Base-by-base conservation (phyloP, 2,113 vertebrate species). In the Maccullochella peelii region DNA sequence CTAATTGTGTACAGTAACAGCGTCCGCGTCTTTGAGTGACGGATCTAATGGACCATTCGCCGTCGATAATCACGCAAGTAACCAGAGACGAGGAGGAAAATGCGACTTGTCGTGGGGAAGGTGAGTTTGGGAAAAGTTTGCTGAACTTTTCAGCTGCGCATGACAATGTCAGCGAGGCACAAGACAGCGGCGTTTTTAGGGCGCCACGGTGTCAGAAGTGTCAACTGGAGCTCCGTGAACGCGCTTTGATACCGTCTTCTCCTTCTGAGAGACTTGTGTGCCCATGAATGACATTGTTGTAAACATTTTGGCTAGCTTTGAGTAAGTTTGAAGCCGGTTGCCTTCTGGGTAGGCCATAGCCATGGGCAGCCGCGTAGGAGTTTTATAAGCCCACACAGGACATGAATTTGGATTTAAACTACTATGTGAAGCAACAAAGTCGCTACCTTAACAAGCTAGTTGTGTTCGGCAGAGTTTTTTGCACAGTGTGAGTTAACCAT, bases 11-110 rank as follows among this genome's bases (percentile, higher is more conserved):
- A n/a, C 58, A 38, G 44, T 16, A 38, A 65, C 52, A 77, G 44
- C 75, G 80, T 80, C 72, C 70, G n/a, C 67, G 88, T 59, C 49
- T 72, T 83, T 68, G 88, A 84, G 71, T 80, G 83, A 67, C 80
- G 52, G 87, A 90, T 65, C 85, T 88, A 77, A 95, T 95, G 95
- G 95, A 94, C 85, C 88, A 87, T 15, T 86, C 90, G 88, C 87
- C 93, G 90, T 91, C 94, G 74, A 87, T 95, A 74, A 95, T 95
- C 92, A 95, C 94, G 47, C 95, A 95, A 88, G 94, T 94, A 68
- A 90, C 82, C 67, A 89, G 91, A 85, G 92, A 95, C 84, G 94
- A 95, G 77, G 95, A 94, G 80, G 90, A 92, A 72, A 94, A 86
- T 66, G 82, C 89, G 61, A 74, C 89, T 85, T 44, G 87, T 68